Evolutionary conservation across 2,797 vertebrate species (phyloP).

Genomic region (Halcyon smyrnensis): DNA sequence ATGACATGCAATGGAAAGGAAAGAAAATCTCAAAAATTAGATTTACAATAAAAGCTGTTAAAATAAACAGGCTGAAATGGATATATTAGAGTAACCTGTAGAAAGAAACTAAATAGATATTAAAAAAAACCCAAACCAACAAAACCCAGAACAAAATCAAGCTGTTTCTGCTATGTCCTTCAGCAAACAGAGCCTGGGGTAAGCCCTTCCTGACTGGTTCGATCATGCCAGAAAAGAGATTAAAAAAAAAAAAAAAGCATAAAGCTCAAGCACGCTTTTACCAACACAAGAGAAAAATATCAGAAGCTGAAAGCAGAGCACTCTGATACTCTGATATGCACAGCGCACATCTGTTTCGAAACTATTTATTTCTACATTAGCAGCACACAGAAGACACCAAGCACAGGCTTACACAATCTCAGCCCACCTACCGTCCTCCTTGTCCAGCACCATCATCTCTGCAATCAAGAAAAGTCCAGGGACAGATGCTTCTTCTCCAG

Average conservation of each 20-base stretch:
- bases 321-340: not conserved
- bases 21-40: slow-evolving; percentile 30
- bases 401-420: slow-evolving; percentile 35
- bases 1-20: not conserved
- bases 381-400: slow-evolving; percentile 18
- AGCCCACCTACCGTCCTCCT: slow-evolving; percentile 98
- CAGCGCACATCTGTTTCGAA: not conserved
- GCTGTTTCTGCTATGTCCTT: not conserved
- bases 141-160: not conserved
- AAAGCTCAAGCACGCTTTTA: not conserved
- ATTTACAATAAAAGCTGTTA: slow-evolving; percentile 23
- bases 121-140: not conserved
- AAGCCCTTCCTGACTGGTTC: slow-evolving; percentile 2
- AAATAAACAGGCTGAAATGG: slow-evolving; percentile 4
- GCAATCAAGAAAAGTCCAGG: slow-evolving; percentile 87
- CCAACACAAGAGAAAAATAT: not conserved
- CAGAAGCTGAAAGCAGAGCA: not conserved
- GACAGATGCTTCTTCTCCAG: slow-evolving; percentile 92
- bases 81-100: not conserved
- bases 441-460: slow-evolving; percentile 99
- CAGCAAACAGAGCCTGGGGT: slow-evolving; percentile 15
- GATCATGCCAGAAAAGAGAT: not conserved
- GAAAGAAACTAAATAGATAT: not conserved
- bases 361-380: slow-evolving; percentile 40
- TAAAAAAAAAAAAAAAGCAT: not conserved